Percentiles rank a stretch among this genome's conserved stretches.
These are phyloP conservation scores for Oryzias celebensis DNA, from an alignment of 2,113 vertebrate genomes.

Conservation along the genomic window DNA sequence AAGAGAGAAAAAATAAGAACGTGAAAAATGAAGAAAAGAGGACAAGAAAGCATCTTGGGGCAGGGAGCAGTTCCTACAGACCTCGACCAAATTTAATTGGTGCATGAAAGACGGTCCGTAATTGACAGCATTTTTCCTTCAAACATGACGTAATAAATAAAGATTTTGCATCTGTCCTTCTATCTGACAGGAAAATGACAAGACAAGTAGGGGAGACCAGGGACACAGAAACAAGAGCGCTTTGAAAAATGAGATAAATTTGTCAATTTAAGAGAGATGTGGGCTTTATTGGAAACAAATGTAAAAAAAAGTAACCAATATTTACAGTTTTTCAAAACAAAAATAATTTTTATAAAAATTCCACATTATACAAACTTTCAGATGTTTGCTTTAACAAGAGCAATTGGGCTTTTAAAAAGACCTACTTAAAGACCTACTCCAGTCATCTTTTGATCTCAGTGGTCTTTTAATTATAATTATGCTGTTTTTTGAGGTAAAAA, in stretches of 20 bases:
- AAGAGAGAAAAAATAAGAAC: constrained; percentile 41
- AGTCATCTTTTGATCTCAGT: no score
- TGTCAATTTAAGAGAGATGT: neutral
- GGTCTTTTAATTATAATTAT: no score
- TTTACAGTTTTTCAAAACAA: no score
- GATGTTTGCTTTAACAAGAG: no score
- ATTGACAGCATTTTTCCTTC: constrained; percentile 45
- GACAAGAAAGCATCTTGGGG: constrained; percentile 24
- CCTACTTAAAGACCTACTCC: no score
- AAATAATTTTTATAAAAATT: no score
- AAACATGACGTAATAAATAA: constrained; percentile 37
- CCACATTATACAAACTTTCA: no score
- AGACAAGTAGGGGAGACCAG: constrained; percentile 4
- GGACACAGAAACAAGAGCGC: neutral
- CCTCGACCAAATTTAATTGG: constrained; percentile 45
- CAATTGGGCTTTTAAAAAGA: no score
- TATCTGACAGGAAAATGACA: neutral
- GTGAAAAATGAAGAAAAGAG: constrained; percentile 21
- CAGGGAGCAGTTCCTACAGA: constrained; percentile 39
- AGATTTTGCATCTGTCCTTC: constrained; percentile 20
- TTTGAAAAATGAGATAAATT: constrained; percentile 1
- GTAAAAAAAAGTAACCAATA: constrained; percentile 6
- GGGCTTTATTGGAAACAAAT: constrained; percentile 7
- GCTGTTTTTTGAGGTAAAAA: no score
- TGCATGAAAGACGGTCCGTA: constrained; percentile 33